These are phyloP conservation scores for Mythimna albipuncta DNA, from an alignment of 2,888 invertebrate genomes.

Conservation along the genomic window DNA sequence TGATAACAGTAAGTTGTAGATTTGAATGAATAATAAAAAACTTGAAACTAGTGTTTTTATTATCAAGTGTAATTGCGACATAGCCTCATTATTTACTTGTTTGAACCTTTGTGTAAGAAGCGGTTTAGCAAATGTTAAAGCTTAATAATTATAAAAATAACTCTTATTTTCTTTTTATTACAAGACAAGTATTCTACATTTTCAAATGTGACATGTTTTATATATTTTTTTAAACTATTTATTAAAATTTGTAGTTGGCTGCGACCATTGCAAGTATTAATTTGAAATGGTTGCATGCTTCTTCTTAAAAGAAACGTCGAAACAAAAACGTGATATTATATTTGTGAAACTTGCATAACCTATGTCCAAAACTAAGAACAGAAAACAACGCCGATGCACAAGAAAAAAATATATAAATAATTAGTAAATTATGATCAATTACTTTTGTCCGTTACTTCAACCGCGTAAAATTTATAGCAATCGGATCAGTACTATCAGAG, in stretches of 20 bases:
- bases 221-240: background rate
- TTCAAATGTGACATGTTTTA: background rate
- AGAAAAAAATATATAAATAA: background rate
- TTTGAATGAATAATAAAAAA: background rate
- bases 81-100: background rate
- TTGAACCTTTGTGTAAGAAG: slow-evolving; percentile 18
- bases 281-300: slow-evolving; percentile 4
- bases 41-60: slow-evolving; percentile 11
- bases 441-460: too few species aligned
- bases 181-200: too few species aligned
- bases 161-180: too few species aligned
- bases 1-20: background rate
- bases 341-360: slow-evolving; percentile 10
- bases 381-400: too few species aligned
- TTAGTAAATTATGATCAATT: too few species aligned
- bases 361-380: background rate
- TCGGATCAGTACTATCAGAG: too few species aligned
- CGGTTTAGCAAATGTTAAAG: background rate
- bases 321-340: slow-evolving; percentile 9
- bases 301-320: background rate
- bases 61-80: slow-evolving; percentile 1
- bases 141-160: background rate
- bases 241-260: too few species aligned
- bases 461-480: too few species aligned
- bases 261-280: background rate